Conservation (phyloP, 2,113 vertebrate species). For the Drymodes brunneopygia region DNA sequence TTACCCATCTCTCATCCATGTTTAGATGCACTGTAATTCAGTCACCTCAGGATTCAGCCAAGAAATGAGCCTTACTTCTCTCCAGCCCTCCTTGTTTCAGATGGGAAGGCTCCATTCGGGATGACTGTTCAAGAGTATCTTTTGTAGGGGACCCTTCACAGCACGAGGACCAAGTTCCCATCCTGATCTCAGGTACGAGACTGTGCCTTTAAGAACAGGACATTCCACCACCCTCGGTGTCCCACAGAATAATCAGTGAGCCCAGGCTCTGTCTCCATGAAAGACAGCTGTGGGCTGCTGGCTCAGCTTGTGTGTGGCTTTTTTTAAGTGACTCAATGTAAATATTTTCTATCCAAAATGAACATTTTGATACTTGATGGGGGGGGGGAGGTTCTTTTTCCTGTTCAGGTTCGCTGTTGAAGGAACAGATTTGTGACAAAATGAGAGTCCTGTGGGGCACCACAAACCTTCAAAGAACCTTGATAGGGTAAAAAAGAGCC, state of each 20-base stretch:
- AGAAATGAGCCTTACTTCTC: background rate
- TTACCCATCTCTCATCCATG: background rate
- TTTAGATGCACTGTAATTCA: background rate
- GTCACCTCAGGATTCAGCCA: background rate
- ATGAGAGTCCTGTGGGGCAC: background rate
- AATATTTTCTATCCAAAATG: background rate
- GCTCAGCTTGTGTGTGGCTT: background rate
- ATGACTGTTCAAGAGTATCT: background rate
- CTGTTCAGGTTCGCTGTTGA: background rate
- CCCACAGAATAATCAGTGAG: background rate
- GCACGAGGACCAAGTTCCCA: background rate
- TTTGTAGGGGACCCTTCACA: background rate
- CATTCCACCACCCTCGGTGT: background rate
- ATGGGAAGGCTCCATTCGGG: background rate
- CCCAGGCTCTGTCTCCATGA: background rate
- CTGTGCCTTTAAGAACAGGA: background rate
- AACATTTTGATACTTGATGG: background rate
- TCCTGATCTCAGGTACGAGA: background rate
- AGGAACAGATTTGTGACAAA: background rate
- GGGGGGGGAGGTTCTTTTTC: background rate
- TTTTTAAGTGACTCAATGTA: background rate
- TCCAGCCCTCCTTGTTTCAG: accelerated
- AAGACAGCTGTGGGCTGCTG: background rate
- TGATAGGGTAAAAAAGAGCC: accelerated
- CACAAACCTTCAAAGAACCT: background rate